These are phyloP conservation scores for Diacarnus erythraeanus DNA, from an alignment of 37 sponge, comb jelly and placozoan genomes.

Conservation along the genomic window DNA sequence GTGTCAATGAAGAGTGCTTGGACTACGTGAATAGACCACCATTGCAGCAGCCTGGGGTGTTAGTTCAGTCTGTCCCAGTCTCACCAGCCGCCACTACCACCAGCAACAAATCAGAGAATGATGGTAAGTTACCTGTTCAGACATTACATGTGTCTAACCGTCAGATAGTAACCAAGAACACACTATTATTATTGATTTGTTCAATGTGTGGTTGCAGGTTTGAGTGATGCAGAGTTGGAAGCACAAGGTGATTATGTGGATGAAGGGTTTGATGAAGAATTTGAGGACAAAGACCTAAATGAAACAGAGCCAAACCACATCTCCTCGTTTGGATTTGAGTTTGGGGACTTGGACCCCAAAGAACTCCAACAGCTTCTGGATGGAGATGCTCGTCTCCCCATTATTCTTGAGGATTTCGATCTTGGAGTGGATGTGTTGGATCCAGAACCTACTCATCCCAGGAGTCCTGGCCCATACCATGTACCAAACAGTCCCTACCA, in stretches of 20 bases:
- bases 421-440: conserved; percentile 55
- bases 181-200: background rate
- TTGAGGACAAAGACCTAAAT: conserved; percentile 5
- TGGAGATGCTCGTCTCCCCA: conserved; percentile 1
- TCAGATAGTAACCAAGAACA: background rate
- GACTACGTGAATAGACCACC: background rate
- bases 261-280: conserved; percentile 63
- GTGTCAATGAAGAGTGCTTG: background rate
- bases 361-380: conserved; percentile 10
- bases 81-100: too few relatives aligned
- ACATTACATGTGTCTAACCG: background rate
- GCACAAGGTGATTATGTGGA: conserved; percentile 36
- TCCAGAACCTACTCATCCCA: conserved; percentile 10
- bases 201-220: background rate
- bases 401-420: conserved; percentile 44
- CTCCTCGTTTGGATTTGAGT: background rate
- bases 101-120: conserved; percentile 10
- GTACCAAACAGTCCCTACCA: conserved; percentile 17
- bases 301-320: background rate
- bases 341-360: conserved; percentile 10
- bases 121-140: conserved; percentile 20
- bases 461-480: background rate
- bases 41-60: too few relatives aligned
- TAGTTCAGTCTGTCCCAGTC: too few relatives aligned
- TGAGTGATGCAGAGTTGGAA: conserved; percentile 9